Evolutionary conservation across 2,888 invertebrate genomes (phyloP), one percentile per base, ranked within the genome.

Genomic region (Rhopalosiphum nymphaeae): DNA sequence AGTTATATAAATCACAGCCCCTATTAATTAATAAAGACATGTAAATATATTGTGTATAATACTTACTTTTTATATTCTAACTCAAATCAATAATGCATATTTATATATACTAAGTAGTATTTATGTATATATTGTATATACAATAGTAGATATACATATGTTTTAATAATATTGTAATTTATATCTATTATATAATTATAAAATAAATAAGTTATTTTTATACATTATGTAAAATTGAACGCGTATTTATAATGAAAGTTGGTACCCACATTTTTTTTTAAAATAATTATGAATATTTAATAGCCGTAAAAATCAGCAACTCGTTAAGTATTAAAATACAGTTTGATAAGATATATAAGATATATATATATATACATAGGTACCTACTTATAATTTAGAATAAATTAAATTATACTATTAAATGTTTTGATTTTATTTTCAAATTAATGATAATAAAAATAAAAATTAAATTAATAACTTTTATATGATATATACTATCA

Each of bases 241-340:
- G 29, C 10, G 29, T 61, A 61, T 11, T 61, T 29, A 61, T 67
- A 36, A 36, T 36, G 67, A 78, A 78, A 21, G 78, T 36, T 36
- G 21, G 21, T 78, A 36, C 36, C 16, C n/a, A n/a, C n/a, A n/a
- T n/a, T 21, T 21, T 5, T 36, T 36, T 36, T 36, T 2, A 46
- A 86, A 46, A 29, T 86, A 46, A 86, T 46, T 46, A 86, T 86
- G 44, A 86, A 86, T 46, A 86, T 46, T 86, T 86, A 86, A 86
- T 86, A 46, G 29, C 13, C 29, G 13, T 46, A 86, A 86, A 86
- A 86, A 86, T 86, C 29, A 86, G 46, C 26, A 86, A 46, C 21
- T 86, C 44, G 13, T 86, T 86, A 13, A 86, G 46, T 86, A 86
- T 25, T 86, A 46, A 11, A 29, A 46, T 46, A 85, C 13, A 46